Base-by-base conservation (phyloP, 1,140 invertebrate genomes). In the Lutraria rhynchaena region DNA sequence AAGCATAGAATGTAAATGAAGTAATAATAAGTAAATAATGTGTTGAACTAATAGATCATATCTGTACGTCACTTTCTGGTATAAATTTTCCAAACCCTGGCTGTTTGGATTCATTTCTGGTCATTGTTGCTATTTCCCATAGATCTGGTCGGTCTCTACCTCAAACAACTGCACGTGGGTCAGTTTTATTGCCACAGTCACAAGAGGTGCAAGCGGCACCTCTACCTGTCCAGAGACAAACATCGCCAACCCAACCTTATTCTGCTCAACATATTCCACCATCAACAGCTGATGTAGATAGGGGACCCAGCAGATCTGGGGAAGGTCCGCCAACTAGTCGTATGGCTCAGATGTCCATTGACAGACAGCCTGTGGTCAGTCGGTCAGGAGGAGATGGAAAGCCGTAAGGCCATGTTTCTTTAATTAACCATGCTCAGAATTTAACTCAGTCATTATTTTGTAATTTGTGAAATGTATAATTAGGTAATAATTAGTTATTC, bases 381-480 rank as follows among this genome's bases (percentile, higher is more conserved):
- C 76, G 41, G 41, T 44, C 70, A 1, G 86, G 86, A 29, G 37
- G 53, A 33, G 80, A 73, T 49, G 86, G 86, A 31, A 80, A 84
- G 55, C 46, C 29, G 86, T 87, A 77, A 77, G 80, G 65, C 37
- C 37, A 41, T 15, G 15, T 41, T 41, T 15, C 5, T 41, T 41
- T 41, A 41, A 7, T n/a, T n/a, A n/a, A n/a, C n/a, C n/a, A n/a
- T n/a, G n/a, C n/a, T n/a, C n/a, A n/a, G n/a, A n/a, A n/a, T n/a
- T n/a, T n/a, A n/a, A n/a, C n/a, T n/a, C n/a, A n/a, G n/a, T n/a
- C n/a, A n/a, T n/a, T n/a, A n/a, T n/a, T n/a, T n/a, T n/a, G n/a
- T n/a, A n/a, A n/a, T n/a, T n/a, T n/a, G n/a, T n/a, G n/a, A n/a
- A n/a, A n/a, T n/a, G n/a, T n/a, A n/a, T n/a, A n/a, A n/a, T n/a